Conservation (phyloP, 2,113 vertebrate species). For the Motacilla tschutschensis region DNA sequence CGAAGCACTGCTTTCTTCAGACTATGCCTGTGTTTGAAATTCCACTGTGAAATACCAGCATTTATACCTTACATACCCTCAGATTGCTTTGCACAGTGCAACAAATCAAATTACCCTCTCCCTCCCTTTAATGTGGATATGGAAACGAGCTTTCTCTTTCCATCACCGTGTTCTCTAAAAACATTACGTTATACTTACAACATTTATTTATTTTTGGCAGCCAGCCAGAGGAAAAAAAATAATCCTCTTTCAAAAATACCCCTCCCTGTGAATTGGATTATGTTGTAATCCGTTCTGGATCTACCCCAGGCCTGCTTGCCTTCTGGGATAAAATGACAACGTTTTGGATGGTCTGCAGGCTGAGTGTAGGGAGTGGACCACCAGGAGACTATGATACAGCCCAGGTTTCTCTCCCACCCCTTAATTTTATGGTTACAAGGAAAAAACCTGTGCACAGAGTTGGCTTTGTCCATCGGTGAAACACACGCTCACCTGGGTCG, state of each 20-base stretch:
- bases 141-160: conserved; percentile 48
- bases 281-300: conserved; percentile 43
- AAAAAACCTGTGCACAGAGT: conserved; percentile 51
- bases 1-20: background rate
- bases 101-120: conserved; percentile 6
- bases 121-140: background rate
- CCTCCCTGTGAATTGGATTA: conserved; percentile 49
- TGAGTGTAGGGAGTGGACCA: conserved; percentile 4
- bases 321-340: conserved; percentile 44
- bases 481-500: background rate
- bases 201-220: conserved; percentile 48
- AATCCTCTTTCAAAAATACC: conserved; percentile 24
- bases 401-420: conserved; percentile 27
- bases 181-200: conserved; percentile 65
- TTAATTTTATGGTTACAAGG: conserved; percentile 57
- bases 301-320: conserved; percentile 20
- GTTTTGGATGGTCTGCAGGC: conserved; percentile 30
- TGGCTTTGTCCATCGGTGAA: conserved; percentile 61
- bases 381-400: conserved; percentile 44
- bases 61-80: background rate
- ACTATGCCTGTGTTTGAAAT: background rate
- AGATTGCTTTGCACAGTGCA: background rate
- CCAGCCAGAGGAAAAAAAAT: conserved; percentile 5
- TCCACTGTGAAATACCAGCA: background rate
- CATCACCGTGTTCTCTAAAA: conserved; percentile 46